Percentiles rank a stretch among this genome's conserved stretches.
phyloP scores from a whole-genome alignment of 2,113 vertebrate genomes.

The Nyctibius bracteatus region DNA sequence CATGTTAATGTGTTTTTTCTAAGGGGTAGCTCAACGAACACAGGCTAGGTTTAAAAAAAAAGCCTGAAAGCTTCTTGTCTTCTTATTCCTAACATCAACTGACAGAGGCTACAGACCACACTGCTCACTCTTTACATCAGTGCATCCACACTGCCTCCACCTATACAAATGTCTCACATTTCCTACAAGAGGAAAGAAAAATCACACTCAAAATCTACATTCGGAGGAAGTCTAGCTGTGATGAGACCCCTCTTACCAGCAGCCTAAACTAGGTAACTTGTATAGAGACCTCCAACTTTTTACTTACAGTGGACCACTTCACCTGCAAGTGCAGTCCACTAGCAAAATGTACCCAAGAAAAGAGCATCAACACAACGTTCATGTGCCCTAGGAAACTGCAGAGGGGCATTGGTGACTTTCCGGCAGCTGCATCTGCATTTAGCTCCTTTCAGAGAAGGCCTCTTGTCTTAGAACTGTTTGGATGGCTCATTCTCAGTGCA shows the following conservation, averaged over 20 bases:
- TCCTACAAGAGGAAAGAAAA: neutral
- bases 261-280: neutral
- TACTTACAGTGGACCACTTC: neutral
- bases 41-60: neutral
- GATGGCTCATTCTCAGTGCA: neutral
- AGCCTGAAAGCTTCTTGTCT: neutral
- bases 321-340: neutral
- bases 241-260: neutral
- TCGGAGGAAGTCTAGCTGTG: neutral
- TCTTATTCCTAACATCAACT: neutral
- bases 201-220: neutral
- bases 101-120: neutral
- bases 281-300: neutral
- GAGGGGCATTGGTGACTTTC: neutral
- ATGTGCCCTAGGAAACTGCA: neutral
- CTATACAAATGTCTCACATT: neutral
- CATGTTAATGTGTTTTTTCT: neutral
- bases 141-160: neutral
- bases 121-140: neutral
- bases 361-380: neutral
- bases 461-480: neutral
- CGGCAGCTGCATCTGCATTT: accelerated
- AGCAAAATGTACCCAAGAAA: neutral
- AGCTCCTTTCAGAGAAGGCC: neutral
- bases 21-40: neutral